Conservation (phyloP, 2,113 vertebrate genomes). For the Ellobius talpinus region DNA sequence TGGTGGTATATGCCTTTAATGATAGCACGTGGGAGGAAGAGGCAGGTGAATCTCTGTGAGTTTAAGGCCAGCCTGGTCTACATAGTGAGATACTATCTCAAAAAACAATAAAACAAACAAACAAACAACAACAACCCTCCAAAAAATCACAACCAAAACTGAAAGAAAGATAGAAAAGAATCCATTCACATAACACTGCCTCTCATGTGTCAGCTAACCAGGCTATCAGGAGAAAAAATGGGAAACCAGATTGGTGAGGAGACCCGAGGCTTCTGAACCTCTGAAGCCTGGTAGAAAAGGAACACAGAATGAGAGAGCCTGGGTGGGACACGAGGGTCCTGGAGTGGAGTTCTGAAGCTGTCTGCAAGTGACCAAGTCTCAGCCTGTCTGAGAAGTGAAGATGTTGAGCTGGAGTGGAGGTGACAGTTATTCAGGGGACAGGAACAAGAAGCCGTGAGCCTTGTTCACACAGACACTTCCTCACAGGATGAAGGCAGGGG, state of each 20-base stretch:
- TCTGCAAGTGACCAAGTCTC: not conserved
- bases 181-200: not conserved
- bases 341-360: not conserved
- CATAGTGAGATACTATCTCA: not conserved
- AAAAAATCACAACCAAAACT: not conserved
- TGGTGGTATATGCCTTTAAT: not conserved
- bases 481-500: not conserved
- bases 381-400: not conserved
- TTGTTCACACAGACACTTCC: not conserved
- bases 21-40: not conserved
- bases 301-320: not conserved
- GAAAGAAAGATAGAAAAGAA: not conserved
- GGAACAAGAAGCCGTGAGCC: not conserved
- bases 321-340: not conserved
- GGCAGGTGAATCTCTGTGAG: not conserved
- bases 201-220: not conserved
- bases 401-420: not conserved
- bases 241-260: not conserved
- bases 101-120: too few relatives aligned
- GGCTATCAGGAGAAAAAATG: not conserved
- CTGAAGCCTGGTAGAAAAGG: not conserved
- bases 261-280: not conserved
- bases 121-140: not conserved
- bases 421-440: not conserved
- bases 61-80: not conserved